A percentile compares a stretch with the other conserved stretches of the same genome.
phyloP scores from a whole-genome alignment of 2,113 vertebrate genomes.

The Anolis carolinensis region DNA sequence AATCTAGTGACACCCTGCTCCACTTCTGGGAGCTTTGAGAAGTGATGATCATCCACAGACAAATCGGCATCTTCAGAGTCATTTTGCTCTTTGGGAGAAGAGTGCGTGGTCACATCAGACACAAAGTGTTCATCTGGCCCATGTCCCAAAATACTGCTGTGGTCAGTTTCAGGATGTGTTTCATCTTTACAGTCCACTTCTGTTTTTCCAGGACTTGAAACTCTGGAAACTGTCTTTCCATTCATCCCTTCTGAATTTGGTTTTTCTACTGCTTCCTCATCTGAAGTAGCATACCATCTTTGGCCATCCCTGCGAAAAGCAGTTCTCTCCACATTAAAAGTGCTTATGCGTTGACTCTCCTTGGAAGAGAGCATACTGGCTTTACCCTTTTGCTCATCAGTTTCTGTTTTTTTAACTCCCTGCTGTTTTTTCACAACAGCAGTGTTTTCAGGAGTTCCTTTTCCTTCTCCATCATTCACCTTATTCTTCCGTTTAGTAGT shows the following conservation, averaged over 20 bases:
- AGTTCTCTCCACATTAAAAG: slow-evolving; percentile 91
- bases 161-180: slow-evolving; percentile 76
- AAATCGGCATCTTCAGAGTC: slow-evolving; percentile 73
- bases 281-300: slow-evolving; percentile 83
- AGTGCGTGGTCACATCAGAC: slow-evolving; percentile 75
- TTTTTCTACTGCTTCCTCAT: slow-evolving; percentile 82
- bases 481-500: slow-evolving; percentile 88
- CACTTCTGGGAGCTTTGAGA: slow-evolving; percentile 77
- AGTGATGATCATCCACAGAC: slow-evolving; percentile 80
- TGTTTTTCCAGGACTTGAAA: slow-evolving; percentile 77
- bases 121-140: slow-evolving; percentile 81
- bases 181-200: slow-evolving; percentile 80
- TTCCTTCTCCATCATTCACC: slow-evolving; percentile 77
- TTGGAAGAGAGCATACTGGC: slow-evolving; percentile 86
- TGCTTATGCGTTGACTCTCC: slow-evolving; percentile 86
- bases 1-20: slow-evolving; percentile 83
- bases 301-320: slow-evolving; percentile 88
- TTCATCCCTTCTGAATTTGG: slow-evolving; percentile 75
- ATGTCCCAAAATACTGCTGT: slow-evolving; percentile 71
- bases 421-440: slow-evolving; percentile 81
- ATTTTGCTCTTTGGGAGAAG: slow-evolving; percentile 83
- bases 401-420: slow-evolving; percentile 74
- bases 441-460: slow-evolving; percentile 73
- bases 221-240: slow-evolving; percentile 78
- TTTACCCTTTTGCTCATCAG: slow-evolving; percentile 81